Evolutionary conservation across 2,113 vertebrate species (phyloP).

Genomic region (Anseranas semipalmata): DNA sequence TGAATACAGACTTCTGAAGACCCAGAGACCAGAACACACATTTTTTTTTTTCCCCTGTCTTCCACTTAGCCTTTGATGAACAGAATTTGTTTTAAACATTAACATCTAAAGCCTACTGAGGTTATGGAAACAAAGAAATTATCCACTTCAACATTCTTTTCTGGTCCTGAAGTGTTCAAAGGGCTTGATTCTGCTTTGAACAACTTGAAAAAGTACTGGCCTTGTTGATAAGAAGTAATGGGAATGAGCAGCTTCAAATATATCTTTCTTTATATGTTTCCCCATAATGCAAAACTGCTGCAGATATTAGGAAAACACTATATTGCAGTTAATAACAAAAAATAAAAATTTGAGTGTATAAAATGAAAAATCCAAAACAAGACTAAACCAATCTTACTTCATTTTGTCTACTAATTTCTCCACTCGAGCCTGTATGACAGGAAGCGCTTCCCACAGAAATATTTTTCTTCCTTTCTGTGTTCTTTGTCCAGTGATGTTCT

Average conservation of each 20-base stretch:
- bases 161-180: not conserved
- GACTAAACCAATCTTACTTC: conserved; percentile 61
- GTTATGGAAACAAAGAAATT: not conserved
- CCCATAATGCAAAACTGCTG: not conserved
- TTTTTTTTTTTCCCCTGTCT: not conserved
- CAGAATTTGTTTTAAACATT: not conserved
- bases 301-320: not conserved
- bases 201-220: not conserved
- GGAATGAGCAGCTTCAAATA: not conserved
- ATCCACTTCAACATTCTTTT: not conserved
- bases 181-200: not conserved
- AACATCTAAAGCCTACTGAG: not conserved
- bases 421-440: conserved; percentile 77
- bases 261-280: not conserved
- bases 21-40: not conserved
- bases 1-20: not conserved
- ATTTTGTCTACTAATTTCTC: conserved; percentile 66
- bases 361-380: not conserved
- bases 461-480: conserved; percentile 76
- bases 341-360: rapidly evolving
- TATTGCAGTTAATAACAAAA: not conserved
- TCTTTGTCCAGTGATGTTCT: conserved; percentile 79
- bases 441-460: conserved; percentile 69
- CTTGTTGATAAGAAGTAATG: not conserved
- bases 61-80: not conserved